phyloP scores from a whole-genome alignment of 2,797 vertebrate species.

The Poecilia picta region DNA sequence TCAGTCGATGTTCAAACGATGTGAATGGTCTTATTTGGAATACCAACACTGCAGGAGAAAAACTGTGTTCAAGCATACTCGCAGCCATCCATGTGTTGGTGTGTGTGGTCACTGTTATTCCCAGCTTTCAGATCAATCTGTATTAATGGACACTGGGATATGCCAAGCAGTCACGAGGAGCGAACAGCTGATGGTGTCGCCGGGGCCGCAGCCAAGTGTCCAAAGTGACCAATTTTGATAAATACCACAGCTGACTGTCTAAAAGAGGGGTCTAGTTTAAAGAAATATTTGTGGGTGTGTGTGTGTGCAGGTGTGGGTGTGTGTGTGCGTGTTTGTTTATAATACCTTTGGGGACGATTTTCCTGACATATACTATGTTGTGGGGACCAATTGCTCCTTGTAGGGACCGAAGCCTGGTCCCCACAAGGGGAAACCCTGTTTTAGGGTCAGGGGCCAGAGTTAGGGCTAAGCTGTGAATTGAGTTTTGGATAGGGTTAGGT shows the following conservation, averaged over 20 bases:
- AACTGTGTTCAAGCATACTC: constrained; percentile 4
- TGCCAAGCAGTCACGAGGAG: constrained; percentile 43
- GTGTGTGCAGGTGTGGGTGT: no score
- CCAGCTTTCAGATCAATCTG: constrained; percentile 43
- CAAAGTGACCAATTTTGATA: constrained; percentile 56
- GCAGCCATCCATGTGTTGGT: constrained; percentile 2
- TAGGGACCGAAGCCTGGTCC: no score
- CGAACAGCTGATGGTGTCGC: constrained; percentile 49
- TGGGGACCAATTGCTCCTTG: no score
- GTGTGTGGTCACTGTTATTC: constrained; percentile 19
- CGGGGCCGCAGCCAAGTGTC: constrained; percentile 42
- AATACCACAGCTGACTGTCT: constrained; percentile 54
- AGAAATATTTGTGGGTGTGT: constrained; percentile 11
- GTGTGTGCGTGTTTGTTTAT: no score
- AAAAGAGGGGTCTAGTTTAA: constrained; percentile 29
- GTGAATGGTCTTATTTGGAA: background rate
- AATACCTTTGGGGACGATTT: no score
- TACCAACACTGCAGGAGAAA: background rate
- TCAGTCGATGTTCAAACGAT: background rate
- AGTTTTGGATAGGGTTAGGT: no score
- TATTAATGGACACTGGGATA: constrained; percentile 50
- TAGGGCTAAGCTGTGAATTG: no score
- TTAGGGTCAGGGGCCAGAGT: no score
- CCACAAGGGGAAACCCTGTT: no score
- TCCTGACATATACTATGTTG: no score